These are phyloP conservation scores for Gavia stellata DNA, from an alignment of 2,113 vertebrate species.

Conservation along the genomic window DNA sequence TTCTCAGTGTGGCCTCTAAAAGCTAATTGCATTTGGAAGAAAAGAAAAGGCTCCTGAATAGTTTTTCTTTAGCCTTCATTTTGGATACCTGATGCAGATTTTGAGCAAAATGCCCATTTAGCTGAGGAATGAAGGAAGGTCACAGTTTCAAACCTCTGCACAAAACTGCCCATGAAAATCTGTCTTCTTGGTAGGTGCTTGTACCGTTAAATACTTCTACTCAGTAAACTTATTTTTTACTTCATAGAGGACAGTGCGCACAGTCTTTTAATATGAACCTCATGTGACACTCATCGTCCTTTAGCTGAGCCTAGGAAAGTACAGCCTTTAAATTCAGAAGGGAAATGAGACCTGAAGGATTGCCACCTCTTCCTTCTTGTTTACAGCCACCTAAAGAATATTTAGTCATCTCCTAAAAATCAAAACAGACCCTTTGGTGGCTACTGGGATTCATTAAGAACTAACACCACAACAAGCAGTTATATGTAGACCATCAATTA, in stretches of 20 bases:
- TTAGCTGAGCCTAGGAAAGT: neutral
- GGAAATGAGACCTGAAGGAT: neutral
- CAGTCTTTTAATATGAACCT: neutral
- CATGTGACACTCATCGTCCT: neutral
- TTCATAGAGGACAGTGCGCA: neutral
- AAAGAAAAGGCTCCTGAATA: neutral
- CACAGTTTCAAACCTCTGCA: neutral
- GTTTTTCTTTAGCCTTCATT: neutral
- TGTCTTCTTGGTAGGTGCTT: neutral
- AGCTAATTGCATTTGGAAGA: neutral
- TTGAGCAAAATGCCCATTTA: neutral
- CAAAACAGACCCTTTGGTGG: neutral
- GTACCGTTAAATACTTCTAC: neutral
- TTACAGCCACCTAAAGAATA: neutral
- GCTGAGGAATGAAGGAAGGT: neutral
- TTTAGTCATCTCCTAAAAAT: constrained; percentile 2
- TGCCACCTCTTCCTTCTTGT: neutral
- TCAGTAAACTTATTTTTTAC: neutral
- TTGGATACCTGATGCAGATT: neutral
- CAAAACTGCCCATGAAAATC: neutral
- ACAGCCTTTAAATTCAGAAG: neutral
- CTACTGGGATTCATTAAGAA: neutral
- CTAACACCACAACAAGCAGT: neutral
- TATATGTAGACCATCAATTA: neutral
- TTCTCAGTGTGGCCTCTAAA: neutral